These are phyloP conservation scores for Phlogophora meticulosa DNA, from an alignment of 2,888 invertebrate species.

Conservation along the genomic window DNA sequence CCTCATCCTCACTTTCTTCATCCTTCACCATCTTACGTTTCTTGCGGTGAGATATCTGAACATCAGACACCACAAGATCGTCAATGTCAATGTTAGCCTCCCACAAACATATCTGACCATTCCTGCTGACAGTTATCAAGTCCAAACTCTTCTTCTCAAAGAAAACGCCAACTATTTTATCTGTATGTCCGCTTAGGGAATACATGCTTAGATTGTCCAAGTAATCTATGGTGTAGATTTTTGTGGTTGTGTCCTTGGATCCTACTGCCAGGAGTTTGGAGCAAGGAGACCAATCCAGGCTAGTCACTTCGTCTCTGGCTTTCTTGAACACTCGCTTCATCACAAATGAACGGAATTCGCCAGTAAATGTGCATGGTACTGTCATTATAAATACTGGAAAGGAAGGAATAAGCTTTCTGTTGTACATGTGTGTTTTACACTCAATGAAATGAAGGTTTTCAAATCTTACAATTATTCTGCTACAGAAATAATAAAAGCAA, in stretches of 20 bases:
- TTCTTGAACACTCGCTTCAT: constrained; percentile 96
- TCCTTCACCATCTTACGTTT: constrained; percentile 81
- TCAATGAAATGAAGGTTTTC: too few species aligned
- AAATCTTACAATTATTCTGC: too few species aligned
- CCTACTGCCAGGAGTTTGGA: constrained; percentile 97
- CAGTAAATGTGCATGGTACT: constrained; percentile 95
- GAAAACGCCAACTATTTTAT: constrained; percentile 96
- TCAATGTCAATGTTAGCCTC: constrained; percentile 94
- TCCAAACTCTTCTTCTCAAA: constrained; percentile 97
- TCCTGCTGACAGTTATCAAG: constrained; percentile 95
- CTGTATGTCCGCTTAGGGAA: constrained; percentile 96
- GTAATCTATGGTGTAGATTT: constrained; percentile 95
- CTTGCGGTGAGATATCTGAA: constrained; percentile 89
- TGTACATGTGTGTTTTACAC: too few species aligned
- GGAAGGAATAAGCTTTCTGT: constrained; percentile 25
- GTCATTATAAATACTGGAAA: constrained; percentile 95
- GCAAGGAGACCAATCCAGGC: constrained; percentile 98
- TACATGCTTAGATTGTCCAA: constrained; percentile 94
- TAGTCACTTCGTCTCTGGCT: constrained; percentile 95
- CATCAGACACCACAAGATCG: constrained; percentile 91
- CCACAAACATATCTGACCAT: constrained; percentile 97
- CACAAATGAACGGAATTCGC: constrained; percentile 96
- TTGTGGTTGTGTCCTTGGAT: constrained; percentile 96
- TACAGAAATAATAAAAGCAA: too few species aligned
- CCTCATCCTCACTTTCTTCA: constrained; percentile 92